Base-by-base conservation (phyloP, 1,140 invertebrate genomes). In the Argopecten irradians region DNA sequence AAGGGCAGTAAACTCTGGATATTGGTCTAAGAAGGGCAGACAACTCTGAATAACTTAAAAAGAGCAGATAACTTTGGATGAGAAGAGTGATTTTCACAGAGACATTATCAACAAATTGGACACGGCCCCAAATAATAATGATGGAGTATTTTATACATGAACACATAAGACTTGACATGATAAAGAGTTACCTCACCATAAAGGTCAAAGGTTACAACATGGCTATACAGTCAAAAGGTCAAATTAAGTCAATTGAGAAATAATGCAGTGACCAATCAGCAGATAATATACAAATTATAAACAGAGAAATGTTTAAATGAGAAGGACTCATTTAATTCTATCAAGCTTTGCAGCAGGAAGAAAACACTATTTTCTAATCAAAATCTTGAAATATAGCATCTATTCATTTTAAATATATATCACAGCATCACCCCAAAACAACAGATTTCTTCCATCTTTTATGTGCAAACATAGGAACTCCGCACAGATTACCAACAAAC, bases 191-290 rank as follows among this genome's bases (percentile, higher is more conserved):
- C 55, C 55, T 71, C 55, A n/a, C 55, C 55, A 71, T 46, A 46
- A 22, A 71, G 55, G 55, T 71, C 55, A 71, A 71, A 71, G 55
- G 55, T 71, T 11, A 71, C 55, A 71, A 71, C 55, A 71, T 71
- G 55, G 55, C 55, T n/a, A n/a, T n/a, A n/a, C n/a, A n/a, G n/a
- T n/a, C n/a, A n/a, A n/a, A n/a, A n/a, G n/a, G n/a, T n/a, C n/a
- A n/a, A n/a, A n/a, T n/a, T n/a, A n/a, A n/a, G n/a, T n/a, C n/a
- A n/a, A 28, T 71, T 71, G 5, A 28, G 1, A 11, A 8, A 71
- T 28, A 19, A 71, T 71, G 55, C 55, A 71, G 2, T 71, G 55
- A n/a, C 28, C 22, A 1, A 1, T 71, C 55, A 71, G 55, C 55
- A 71, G 55, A 55, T 19, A 19, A 28, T 71, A 28, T 71, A 1